These are phyloP conservation scores for Ylistrum balloti DNA, from an alignment of 1,140 invertebrate species.

Conservation along the genomic window DNA sequence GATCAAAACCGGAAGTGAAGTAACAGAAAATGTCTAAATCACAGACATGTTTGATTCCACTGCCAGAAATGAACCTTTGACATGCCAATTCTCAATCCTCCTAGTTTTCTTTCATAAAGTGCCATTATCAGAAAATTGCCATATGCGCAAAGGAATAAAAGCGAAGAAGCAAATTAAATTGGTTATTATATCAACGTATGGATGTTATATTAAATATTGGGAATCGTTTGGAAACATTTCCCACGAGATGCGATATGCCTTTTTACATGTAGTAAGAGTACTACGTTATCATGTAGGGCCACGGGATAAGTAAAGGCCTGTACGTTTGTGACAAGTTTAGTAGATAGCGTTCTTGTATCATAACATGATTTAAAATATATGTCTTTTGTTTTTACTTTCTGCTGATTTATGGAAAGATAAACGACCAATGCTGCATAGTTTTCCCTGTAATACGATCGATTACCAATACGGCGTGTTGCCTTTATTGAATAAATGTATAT, in stretches of 20 bases:
- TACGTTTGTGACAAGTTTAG: background rate
- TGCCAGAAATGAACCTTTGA: background rate
- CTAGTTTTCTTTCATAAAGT: background rate
- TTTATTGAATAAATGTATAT: too few relatives aligned
- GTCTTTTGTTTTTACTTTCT: background rate
- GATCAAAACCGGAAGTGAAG: background rate
- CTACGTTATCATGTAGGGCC: background rate
- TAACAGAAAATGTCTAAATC: conserved; percentile 1
- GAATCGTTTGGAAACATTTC: background rate
- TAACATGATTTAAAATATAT: background rate
- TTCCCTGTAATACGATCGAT: too few relatives aligned
- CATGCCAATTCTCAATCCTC: background rate
- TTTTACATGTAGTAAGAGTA: background rate
- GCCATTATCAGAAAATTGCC: conserved; percentile 19
- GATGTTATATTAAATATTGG: background rate
- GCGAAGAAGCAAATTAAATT: background rate
- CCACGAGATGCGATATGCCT: background rate
- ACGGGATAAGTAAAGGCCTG: background rate
- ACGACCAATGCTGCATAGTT: too few relatives aligned
- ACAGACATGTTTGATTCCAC: background rate
- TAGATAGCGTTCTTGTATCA: background rate
- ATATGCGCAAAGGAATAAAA: conserved; percentile 28
- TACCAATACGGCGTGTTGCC: too few relatives aligned
- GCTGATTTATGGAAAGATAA: too few relatives aligned
- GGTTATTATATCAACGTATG: background rate